These are phyloP conservation scores for Belonocnema kinseyi DNA, from an alignment of 1,140 invertebrate species.

Conservation along the genomic window DNA sequence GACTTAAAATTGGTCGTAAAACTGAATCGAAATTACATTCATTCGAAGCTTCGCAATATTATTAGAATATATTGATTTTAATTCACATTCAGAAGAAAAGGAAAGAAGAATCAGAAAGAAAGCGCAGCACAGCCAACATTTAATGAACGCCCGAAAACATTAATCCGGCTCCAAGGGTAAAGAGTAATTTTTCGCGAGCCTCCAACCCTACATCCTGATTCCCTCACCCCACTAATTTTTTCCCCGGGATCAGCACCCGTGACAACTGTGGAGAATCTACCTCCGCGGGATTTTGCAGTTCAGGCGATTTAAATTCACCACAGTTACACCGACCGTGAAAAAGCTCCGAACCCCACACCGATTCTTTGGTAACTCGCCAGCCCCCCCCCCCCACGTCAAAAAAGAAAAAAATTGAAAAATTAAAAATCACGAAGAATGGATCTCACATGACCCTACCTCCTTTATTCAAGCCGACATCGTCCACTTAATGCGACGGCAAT, in stretches of 20 bases:
- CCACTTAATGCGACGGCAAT: background rate
- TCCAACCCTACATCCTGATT: slow-evolving; percentile 12
- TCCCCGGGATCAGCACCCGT: slow-evolving; percentile 2
- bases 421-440: too few relatives aligned
- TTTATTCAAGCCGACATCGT: slow-evolving; percentile 11
- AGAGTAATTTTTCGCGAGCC: slow-evolving; percentile 13
- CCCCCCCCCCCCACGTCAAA: too few relatives aligned
- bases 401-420: too few relatives aligned
- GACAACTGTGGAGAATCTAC: slow-evolving; percentile 24
- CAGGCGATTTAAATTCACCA: slow-evolving; percentile 36
- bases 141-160: slow-evolving; percentile 4
- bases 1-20: too few relatives aligned
- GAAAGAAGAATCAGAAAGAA: background rate
- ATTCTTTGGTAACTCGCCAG: slow-evolving; percentile 38
- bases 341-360: background rate
- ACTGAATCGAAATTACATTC: too few relatives aligned
- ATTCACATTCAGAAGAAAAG: background rate
- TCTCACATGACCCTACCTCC: background rate
- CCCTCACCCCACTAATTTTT: slow-evolving; percentile 8
- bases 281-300: slow-evolving; percentile 31
- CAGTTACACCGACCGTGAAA: slow-evolving; percentile 36
- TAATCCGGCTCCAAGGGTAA: slow-evolving; percentile 8
- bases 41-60: too few relatives aligned
- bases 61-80: background rate
- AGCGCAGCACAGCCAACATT: background rate